Base-by-base conservation (phyloP, 92 coral and sea anemone genomes). In the Palythoa grandis region DNA sequence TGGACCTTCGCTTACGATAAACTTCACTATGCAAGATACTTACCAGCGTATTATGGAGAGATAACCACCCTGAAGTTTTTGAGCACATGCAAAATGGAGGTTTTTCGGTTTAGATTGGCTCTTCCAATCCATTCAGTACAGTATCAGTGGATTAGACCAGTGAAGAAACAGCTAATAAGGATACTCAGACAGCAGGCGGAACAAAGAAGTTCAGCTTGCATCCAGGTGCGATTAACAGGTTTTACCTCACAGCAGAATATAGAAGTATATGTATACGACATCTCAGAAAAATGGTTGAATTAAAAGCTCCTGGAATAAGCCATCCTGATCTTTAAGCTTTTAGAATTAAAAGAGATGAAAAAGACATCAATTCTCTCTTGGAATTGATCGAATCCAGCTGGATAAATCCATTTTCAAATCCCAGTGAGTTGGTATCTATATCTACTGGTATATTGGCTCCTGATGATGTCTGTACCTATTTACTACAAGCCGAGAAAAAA, bases 1-100 rank as follows among this genome's bases (percentile, higher is more conserved):
- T 88, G 91, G 83, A 68, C 52, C 23, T 88, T 82, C 83, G 91
- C 82, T 37, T 70, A 25, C 70, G 83, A 76, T 78, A 71, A 84
- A 22, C 40, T 78, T 15, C 65, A 4, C 77, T 72, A 72, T 72
- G 77, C 77, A 19, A 19, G 77, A 25, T 72, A 72, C 35, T 60
- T 77, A 16, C 23, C 65, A 5, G 58, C 56, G 17, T 87, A 87
- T 56, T 79, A 87, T 61, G 47, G 86, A 40, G 74, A 87, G 76
- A 87, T 87, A 86, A 87, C 90, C 70, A 50, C 86, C 43, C 74
- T 76, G 14, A 56, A 73, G 50, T 11, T 53, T 53, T 53, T 53
- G 58, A 7, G 1, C 1, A 53, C 58, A 1, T 53, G 58, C 58
- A 53, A 53, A 53, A 53, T 53, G 58, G 58, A 53, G 58, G 6